Evolutionary conservation across 2,888 invertebrate genomes (phyloP).

Genomic region (Acanthoscelides obtectus): DNA sequence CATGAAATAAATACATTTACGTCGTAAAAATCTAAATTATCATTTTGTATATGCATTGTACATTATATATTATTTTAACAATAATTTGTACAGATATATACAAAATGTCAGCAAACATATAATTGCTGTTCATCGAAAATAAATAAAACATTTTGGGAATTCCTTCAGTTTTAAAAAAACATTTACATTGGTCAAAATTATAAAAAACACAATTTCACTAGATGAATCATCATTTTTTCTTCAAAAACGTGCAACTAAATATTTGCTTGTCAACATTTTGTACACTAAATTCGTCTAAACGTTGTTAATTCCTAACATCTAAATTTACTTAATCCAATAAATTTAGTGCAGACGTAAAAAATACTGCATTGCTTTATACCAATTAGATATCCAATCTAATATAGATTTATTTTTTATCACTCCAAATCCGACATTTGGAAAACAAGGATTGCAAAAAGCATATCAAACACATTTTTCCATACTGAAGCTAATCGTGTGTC

Average conservation of each 20-base stretch:
- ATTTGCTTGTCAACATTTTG: not conserved
- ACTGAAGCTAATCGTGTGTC: not conserved
- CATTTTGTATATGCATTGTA: not conserved
- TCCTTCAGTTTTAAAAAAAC: too few relatives aligned
- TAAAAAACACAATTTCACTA: too few relatives aligned
- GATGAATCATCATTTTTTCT: too few relatives aligned
- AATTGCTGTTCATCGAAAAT: not conserved
- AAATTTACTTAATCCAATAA: not conserved
- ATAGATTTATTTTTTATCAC: not conserved
- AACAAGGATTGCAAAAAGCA: not conserved
- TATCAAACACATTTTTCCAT: not conserved
- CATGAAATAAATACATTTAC: not conserved
- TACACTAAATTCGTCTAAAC: not conserved
- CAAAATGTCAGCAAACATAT: not conserved
- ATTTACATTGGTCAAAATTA: too few relatives aligned
- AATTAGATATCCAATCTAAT: not conserved
- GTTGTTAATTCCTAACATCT: not conserved
- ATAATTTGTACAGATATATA: not conserved
- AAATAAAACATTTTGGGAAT: too few relatives aligned
- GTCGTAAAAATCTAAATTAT: not conserved
- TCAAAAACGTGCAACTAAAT: too few relatives aligned
- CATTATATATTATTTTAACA: not conserved
- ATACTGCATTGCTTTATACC: not conserved
- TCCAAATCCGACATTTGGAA: not conserved
- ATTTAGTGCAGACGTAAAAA: not conserved